Base-by-base conservation (phyloP, 64 coral and sea anemone species). In the Stichodactyla helianthus region DNA sequence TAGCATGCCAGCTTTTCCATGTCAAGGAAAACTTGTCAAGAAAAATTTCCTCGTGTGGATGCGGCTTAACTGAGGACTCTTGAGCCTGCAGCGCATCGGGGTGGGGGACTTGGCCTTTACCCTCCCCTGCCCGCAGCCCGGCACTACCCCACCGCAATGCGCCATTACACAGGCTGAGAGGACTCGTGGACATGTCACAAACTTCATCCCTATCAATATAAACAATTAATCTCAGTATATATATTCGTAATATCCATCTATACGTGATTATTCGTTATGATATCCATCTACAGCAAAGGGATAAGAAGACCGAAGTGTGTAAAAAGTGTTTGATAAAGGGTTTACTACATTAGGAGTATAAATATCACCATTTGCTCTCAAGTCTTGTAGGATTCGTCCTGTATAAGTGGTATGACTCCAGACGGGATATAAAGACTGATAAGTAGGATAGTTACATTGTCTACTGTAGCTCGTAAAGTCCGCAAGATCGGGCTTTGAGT, bases 331-430 rank as follows among this genome's bases (percentile, higher is more conserved):
- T 31, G 68, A 28, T 13, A 74, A 26, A 31, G 68, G 68, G 10
- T 23, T 74, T 27, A 74, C 12, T 74, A 74, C 68, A 74, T 74
- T 74, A 5, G 78, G 16, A 16, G 78, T 52, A 81, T 20, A 18
- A 6, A 81, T 54, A 28, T 54, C 78, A 52, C 50, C 26, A 6
- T 54, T 81, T 81, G 52, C 53, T 53, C 78, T 81, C 78, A 81
- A 22, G 78, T 81, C 78, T 20, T 52, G 78, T 20, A 81, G 50
- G 10, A 81, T 81, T 53, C 78, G 35, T 81, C 78, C 78, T 1
- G 78, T 51, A 28, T 52, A 81, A 52, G 35, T 20, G 10, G 16
- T 19, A 52, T 19, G 50, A 19, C 78, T 54, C 78, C 78, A 81
- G 20, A 6, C n/a, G 13, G 78, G 78, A 11, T 81, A 81, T 52